These are phyloP conservation scores for Micropoecilia bifurca DNA, from an alignment of 2,797 vertebrate genomes.

Conservation along the genomic window DNA sequence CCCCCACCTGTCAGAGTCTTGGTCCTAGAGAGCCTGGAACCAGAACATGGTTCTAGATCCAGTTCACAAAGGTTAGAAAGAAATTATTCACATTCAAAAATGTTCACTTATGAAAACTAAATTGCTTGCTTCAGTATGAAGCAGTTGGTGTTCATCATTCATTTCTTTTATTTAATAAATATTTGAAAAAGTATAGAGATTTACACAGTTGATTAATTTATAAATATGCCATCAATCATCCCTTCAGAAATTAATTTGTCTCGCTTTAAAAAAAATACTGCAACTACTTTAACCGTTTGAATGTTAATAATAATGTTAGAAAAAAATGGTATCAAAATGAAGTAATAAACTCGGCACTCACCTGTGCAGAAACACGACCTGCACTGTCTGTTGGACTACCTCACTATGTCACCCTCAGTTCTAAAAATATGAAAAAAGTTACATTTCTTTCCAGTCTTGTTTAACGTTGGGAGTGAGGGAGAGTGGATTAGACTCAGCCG, in stretches of 20 bases:
- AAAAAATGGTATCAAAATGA: neutral
- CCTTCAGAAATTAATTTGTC: neutral
- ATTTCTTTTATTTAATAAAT: neutral
- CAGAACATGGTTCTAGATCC: neutral
- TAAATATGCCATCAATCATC: neutral
- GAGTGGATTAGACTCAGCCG: too few relatives aligned
- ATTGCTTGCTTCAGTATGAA: neutral
- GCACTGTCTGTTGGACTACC: neutral
- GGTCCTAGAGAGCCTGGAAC: neutral
- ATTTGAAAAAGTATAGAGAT: neutral
- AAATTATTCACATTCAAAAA: neutral
- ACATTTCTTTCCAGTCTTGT: too few relatives aligned
- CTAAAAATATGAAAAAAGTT: too few relatives aligned
- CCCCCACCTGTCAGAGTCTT: slow-evolving; percentile 50
- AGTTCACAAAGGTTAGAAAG: neutral
- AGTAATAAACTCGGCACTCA: neutral
- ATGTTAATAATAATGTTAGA: neutral
- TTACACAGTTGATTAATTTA: neutral
- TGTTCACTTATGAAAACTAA: neutral
- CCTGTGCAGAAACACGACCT: too few relatives aligned
- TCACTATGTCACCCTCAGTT: too few relatives aligned
- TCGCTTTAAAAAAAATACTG: neutral
- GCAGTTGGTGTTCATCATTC: neutral
- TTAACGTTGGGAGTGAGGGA: too few relatives aligned
- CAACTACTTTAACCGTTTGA: neutral